Evolutionary conservation across 2,888 invertebrate genomes (phyloP).

Genomic region (Alitta virens): DNA sequence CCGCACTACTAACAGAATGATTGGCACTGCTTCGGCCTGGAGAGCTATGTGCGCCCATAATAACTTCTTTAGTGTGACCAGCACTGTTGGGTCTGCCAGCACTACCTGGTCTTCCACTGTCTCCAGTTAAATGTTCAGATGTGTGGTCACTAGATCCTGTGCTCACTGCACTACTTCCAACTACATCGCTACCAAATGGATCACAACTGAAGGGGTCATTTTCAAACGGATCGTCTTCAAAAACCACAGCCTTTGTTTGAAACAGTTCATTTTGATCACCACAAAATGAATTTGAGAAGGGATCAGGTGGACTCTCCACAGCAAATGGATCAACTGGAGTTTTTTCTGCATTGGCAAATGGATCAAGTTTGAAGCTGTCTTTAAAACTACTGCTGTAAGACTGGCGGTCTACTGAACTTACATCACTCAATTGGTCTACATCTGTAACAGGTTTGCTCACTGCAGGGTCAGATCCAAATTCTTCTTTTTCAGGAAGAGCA

Average conservation of each 20-base stretch:
- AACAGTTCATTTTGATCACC: neutral
- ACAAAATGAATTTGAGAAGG: neutral
- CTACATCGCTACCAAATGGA: neutral
- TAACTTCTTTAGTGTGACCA: no score
- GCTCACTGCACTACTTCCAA: no score
- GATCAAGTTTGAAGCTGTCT: neutral
- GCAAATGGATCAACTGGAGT: neutral
- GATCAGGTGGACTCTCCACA: neutral
- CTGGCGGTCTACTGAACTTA: neutral
- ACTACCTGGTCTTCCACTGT: no score
- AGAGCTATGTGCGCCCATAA: no score
- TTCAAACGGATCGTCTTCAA: slow-evolving; percentile 14
- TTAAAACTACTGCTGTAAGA: neutral
- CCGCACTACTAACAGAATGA: no score
- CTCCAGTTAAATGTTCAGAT: no score
- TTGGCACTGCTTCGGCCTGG: no score
- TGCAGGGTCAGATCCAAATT: neutral
- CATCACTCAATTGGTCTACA: neutral
- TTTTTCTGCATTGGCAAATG: neutral
- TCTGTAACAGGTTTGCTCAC: neutral
- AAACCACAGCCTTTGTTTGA: neutral
- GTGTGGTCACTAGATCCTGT: no score
- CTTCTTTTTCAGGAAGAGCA: no score
- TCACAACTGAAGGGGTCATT: slow-evolving; percentile 11
- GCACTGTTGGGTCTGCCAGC: no score